Evolutionary conservation across 2,888 invertebrate species (phyloP).

Genomic region (Orthonychiurus folsomi): DNA sequence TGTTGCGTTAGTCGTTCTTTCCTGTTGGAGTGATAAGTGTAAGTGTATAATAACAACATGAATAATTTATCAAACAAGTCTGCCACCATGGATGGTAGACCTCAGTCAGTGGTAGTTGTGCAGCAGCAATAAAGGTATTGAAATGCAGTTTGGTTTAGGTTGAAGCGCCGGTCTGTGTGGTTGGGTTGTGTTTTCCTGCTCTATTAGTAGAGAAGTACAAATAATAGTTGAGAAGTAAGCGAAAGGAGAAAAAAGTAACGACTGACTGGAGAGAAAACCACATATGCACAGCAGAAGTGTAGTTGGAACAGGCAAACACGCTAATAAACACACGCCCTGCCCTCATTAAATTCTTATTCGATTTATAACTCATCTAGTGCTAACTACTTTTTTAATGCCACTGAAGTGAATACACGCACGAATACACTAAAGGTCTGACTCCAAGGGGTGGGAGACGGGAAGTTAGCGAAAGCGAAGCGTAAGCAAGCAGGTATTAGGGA

Average conservation of each 20-base stretch:
- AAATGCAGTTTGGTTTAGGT: neutral
- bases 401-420: neutral
- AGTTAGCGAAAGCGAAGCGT: too few relatives aligned
- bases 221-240: too few relatives aligned
- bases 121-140: too few relatives aligned
- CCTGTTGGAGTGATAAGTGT: neutral
- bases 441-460: too few relatives aligned
- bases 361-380: neutral
- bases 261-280: neutral
- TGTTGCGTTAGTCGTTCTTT: too few relatives aligned
- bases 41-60: constrained; percentile 1
- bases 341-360: constrained; percentile 1
- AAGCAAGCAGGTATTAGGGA: neutral
- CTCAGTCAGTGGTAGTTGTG: neutral
- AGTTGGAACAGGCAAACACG: neutral
- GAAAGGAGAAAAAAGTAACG: neutral
- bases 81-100: neutral
- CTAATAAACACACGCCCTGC: neutral
- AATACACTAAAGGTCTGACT: neutral
- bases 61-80: neutral
- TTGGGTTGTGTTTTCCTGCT: too few relatives aligned
- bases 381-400: neutral
- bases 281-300: neutral
- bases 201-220: too few relatives aligned
- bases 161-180: neutral